phyloP scores from a whole-genome alignment of 2,113 vertebrate species.

The Triplophysa tibetana region DNA sequence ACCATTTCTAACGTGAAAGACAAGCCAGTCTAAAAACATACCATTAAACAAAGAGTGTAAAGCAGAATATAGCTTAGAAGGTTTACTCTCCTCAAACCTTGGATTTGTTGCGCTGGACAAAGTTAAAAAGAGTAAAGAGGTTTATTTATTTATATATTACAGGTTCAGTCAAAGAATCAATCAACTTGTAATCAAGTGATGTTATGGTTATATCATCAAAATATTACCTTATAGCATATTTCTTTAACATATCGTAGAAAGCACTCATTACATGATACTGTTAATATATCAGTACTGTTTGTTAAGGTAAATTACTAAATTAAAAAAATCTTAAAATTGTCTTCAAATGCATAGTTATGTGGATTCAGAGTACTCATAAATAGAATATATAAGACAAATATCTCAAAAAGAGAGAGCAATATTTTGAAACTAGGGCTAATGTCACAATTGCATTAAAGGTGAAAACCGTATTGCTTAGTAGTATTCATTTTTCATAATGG shows the following conservation, averaged over 20 bases:
- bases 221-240: background rate
- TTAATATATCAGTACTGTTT: background rate
- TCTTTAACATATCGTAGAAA: background rate
- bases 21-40: constrained; percentile 54
- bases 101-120: constrained; percentile 40
- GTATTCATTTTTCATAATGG: too few relatives aligned
- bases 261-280: background rate
- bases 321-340: background rate
- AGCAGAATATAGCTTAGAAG: constrained; percentile 56
- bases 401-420: background rate
- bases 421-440: background rate
- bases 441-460: too few relatives aligned
- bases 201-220: background rate
- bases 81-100: constrained; percentile 6
- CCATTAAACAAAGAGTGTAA: constrained; percentile 34
- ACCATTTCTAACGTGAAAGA: constrained; percentile 56
- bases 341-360: background rate
- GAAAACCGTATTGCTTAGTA: too few relatives aligned
- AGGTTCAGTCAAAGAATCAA: background rate
- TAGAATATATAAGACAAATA: background rate
- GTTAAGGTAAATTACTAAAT: background rate
- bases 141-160: background rate
- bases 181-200: background rate
- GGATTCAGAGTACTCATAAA: background rate
- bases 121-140: constrained; percentile 14